Percentiles rank a stretch among this genome's conserved stretches.
Evolutionary conservation across 2,113 vertebrate species (phyloP).

Genomic region (Macaca nemestrina): DNA sequence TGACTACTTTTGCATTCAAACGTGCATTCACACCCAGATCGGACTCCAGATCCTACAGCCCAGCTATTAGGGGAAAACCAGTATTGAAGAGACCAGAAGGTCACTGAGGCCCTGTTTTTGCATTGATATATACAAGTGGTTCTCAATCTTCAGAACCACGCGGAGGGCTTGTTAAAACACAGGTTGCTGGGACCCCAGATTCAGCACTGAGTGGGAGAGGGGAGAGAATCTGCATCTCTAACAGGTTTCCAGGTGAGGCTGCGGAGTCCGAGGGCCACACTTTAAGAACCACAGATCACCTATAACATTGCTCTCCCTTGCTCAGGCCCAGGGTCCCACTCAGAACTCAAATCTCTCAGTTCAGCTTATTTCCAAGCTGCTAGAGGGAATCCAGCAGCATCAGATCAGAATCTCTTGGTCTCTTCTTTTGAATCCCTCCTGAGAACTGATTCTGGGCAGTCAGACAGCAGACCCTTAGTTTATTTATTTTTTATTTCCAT

Average conservation of each 20-base stretch:
- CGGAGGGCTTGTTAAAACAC: neutral
- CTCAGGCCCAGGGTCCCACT: neutral
- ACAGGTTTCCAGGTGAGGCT: neutral
- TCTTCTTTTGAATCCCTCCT: neutral
- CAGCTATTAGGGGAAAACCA: neutral
- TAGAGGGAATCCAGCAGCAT: neutral
- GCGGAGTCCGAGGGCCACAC: neutral
- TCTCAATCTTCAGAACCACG: neutral
- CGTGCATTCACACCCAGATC: neutral
- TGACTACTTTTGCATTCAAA: neutral
- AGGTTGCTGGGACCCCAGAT: neutral
- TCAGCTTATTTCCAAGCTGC: neutral
- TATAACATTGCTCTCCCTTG: neutral
- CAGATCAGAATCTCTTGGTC: neutral
- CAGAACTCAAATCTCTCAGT: neutral
- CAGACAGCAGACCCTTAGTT: neutral
- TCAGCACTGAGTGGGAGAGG: no score
- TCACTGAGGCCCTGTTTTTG: neutral
- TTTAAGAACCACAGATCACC: neutral
- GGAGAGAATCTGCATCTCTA: neutral
- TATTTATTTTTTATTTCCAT: neutral
- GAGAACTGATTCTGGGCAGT: neutral
- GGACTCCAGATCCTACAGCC: neutral
- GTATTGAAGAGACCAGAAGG: neutral
- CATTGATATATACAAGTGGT: neutral